Conservation (phyloP, 1,140 invertebrate genomes). For the Platorchestia sp. region DNA sequence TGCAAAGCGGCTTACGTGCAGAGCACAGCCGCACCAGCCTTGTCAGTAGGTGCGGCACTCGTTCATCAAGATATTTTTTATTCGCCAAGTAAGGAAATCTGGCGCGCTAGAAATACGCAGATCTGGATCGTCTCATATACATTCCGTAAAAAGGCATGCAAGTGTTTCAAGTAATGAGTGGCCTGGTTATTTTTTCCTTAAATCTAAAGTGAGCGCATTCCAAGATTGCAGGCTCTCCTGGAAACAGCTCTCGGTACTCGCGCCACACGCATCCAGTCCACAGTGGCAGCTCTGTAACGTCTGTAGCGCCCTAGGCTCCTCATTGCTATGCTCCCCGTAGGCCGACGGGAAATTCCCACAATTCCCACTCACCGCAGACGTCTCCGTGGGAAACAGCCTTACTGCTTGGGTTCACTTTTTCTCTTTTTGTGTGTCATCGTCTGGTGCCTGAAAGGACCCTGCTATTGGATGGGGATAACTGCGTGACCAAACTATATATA, state of each 20-base stretch:
- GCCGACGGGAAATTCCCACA: constrained; percentile 49
- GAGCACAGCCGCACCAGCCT: neutral
- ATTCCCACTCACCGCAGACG: constrained; percentile 52
- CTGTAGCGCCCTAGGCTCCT: constrained; percentile 32
- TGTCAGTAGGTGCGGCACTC: neutral
- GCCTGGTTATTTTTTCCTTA: neutral
- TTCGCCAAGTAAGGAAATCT: neutral
- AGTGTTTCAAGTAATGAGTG: neutral
- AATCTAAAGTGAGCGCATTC: neutral
- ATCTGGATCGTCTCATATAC: neutral
- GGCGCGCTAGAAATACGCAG: neutral
- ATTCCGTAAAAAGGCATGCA: neutral
- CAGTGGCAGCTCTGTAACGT: neutral
- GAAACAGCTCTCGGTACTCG: neutral
- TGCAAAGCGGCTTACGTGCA: neutral
- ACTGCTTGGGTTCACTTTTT: neutral
- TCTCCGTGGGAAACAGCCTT: constrained; percentile 38
- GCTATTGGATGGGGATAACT: constrained; percentile 50
- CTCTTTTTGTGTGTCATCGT: constrained; percentile 40
- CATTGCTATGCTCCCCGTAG: constrained; percentile 45
- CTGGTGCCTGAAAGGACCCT: constrained; percentile 22
- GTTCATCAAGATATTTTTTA: neutral
- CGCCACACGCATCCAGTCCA: neutral
- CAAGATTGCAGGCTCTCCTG: neutral
- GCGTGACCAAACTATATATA: constrained; percentile 49